These are phyloP conservation scores for Carduelis carduelis DNA, from an alignment of 2,797 vertebrate species.

Conservation along the genomic window DNA sequence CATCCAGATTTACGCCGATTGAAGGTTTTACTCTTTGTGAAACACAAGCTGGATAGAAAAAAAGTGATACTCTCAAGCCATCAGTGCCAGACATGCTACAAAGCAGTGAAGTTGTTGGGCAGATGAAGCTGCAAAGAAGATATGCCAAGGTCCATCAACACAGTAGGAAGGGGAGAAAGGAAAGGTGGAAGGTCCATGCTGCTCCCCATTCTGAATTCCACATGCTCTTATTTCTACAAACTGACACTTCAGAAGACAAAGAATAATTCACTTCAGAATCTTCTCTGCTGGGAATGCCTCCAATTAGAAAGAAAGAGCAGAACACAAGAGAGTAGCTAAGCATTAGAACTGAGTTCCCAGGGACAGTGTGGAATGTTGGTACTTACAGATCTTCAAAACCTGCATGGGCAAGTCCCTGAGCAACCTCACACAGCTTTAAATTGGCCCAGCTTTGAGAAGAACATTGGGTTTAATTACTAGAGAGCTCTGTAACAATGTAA, in stretches of 20 bases:
- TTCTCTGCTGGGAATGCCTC: neutral
- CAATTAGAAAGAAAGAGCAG: neutral
- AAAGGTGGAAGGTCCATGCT: neutral
- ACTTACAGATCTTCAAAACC: neutral
- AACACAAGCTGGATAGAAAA: neutral
- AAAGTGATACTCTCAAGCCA: neutral
- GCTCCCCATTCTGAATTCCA: neutral
- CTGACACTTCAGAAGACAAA: neutral
- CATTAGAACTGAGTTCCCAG: neutral
- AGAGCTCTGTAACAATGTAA: neutral
- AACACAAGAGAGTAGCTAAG: neutral
- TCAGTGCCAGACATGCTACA: constrained; percentile 10
- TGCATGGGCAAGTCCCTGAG: neutral
- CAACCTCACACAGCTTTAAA: neutral
- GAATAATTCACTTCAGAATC: neutral
- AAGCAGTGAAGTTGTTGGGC: neutral
- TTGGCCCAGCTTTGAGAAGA: neutral
- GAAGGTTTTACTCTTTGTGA: neutral
- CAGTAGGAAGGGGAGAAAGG: neutral
- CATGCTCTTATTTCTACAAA: neutral
- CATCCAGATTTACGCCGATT: neutral
- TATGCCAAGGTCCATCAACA: constrained; percentile 28
- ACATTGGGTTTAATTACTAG: neutral
- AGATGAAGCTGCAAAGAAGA: neutral
- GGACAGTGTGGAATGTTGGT: neutral